A percentile compares a stretch with the other conserved stretches of the same genome.
Conservation (phyloP, 2,797 vertebrate species). For the Salmo trutta region DNA sequence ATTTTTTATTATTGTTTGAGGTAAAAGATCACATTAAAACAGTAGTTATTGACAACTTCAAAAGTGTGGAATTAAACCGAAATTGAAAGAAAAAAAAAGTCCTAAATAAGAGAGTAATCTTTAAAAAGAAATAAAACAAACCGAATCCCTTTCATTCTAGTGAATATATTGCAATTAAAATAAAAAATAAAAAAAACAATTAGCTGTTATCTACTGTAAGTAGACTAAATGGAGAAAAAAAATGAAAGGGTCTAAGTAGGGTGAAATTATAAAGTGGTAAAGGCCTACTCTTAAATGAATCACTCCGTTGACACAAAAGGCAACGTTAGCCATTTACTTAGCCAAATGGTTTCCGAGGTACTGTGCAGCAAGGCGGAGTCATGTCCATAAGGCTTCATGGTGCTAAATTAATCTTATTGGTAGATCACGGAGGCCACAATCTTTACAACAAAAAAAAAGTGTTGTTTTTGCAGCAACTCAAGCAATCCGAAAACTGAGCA, state of each 20-base stretch:
- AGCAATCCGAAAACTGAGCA: constrained; percentile 41
- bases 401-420: constrained; percentile 56
- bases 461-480: constrained; percentile 41
- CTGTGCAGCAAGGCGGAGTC: constrained; percentile 65
- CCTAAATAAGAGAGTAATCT: background rate
- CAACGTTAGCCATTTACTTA: constrained; percentile 26
- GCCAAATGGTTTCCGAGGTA: constrained; percentile 58
- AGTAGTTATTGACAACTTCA: constrained; percentile 36
- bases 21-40: constrained; percentile 24
- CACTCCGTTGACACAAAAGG: constrained; percentile 29
- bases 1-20: background rate
- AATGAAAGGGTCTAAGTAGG: constrained; percentile 39
- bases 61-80: constrained; percentile 25
- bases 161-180: constrained; percentile 31
- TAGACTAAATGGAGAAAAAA: constrained; percentile 50
- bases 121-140: constrained; percentile 32
- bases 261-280: constrained; percentile 52
- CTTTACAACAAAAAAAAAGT: constrained; percentile 27
- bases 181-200: constrained; percentile 29
- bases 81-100: constrained; percentile 29
- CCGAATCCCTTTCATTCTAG: constrained; percentile 51
- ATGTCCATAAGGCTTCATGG: constrained; percentile 79
- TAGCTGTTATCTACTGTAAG: constrained; percentile 33
- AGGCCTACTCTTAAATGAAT: constrained; percentile 49
- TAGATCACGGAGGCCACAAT: constrained; percentile 26